Percentiles rank a stretch among this genome's conserved stretches.
These are phyloP conservation scores for Aphodius granarius DNA, from an alignment of 2,888 invertebrate genomes.

Conservation along the genomic window DNA sequence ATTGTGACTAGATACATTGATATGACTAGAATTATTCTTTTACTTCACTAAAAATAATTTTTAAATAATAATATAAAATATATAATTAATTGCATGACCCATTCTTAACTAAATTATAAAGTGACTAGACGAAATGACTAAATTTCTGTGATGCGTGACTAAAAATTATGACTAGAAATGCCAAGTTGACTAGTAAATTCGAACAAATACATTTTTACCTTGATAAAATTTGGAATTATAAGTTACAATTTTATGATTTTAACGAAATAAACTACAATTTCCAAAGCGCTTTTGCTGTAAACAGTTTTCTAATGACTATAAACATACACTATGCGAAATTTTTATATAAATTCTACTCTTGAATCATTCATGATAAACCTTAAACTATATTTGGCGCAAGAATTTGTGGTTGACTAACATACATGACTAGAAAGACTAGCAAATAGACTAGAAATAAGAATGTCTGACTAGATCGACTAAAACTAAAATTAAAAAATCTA, in stretches of 20 bases:
- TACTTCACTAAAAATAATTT: conserved; percentile 6
- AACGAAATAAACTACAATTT: too few species aligned
- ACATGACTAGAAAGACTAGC: neutral
- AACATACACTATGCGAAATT: too few species aligned
- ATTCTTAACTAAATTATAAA: neutral
- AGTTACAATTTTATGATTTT: neutral
- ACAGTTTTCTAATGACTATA: too few species aligned
- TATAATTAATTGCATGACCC: neutral
- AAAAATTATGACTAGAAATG: too few species aligned
- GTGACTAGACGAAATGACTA: conserved; percentile 26
- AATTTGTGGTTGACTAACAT: conserved; percentile 19
- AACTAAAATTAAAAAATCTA: neutral
- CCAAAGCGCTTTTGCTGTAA: too few species aligned
- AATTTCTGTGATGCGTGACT: too few species aligned
- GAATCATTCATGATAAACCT: too few species aligned
- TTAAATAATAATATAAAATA: neutral
- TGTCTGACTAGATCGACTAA: conserved; percentile 4
- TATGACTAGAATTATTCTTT: neutral
- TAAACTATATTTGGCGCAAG: neutral
- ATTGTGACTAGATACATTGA: neutral
- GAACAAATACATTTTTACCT: too few species aligned
- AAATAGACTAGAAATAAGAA: neutral
- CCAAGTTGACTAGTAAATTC: too few species aligned
- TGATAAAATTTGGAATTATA: too few species aligned
- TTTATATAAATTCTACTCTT: too few species aligned